phyloP scores from a whole-genome alignment of 1,140 invertebrate genomes.

The honey bee (Apis mellifera) region Amel_HAv3.1 CM009938.2:5623501-5624000 shows the following conservation, averaged over 20 bases:
- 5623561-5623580: no score
- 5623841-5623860: neutral
- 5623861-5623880: conserved; percentile 21
- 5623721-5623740: neutral
- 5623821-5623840: conserved; percentile 18
- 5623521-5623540: no score
- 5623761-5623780: conserved; percentile 17
- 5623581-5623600: no score
- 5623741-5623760: neutral
- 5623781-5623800: conserved; percentile 28
- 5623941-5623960: neutral
- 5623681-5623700: neutral
- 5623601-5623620: neutral
- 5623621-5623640: neutral
- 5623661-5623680: conserved; percentile 13
- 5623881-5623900: conserved; percentile 18
- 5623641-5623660: neutral
- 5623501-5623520: no score
- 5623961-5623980: neutral
- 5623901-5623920: conserved; percentile 50
- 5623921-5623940: neutral
- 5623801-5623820: conserved; percentile 22
- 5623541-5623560: no score
- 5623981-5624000: no score
- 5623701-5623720: neutral